Evolutionary conservation across 1,140 invertebrate genomes (phyloP).

Genomic region (Bombus terrestris): DNA sequence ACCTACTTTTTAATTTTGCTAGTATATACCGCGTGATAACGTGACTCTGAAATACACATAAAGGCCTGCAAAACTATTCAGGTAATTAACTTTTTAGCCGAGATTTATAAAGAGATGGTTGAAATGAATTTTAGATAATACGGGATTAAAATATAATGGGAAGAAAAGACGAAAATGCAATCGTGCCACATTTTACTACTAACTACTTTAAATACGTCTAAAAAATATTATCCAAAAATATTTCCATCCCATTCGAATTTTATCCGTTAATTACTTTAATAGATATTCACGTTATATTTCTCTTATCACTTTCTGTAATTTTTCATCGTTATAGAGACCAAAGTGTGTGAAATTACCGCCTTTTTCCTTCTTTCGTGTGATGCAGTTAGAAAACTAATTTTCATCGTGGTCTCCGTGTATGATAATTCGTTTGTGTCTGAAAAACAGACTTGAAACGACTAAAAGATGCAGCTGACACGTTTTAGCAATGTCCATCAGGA

Average conservation of each 20-base stretch:
- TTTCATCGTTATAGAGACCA: neutral
- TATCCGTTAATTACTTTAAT: neutral
- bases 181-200: neutral
- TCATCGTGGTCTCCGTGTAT: neutral
- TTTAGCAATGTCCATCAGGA: neutral
- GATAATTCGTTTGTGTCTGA: neutral
- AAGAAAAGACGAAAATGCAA: neutral
- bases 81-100: conserved; percentile 1
- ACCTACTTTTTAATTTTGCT: neutral
- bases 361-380: neutral
- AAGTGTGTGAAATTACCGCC: neutral
- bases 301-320: neutral
- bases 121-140: conserved; percentile 18
- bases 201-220: neutral
- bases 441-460: neutral
- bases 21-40: neutral
- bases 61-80: neutral
- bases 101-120: neutral
- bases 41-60: neutral
- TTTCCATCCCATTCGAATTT: neutral
- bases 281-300: neutral
- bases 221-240: neutral
- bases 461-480: neutral
- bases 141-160: conserved; percentile 1
- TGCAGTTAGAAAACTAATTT: neutral